These are phyloP conservation scores for Lamellibrachia satsuma DNA, from an alignment of 2,888 invertebrate species.

Conservation along the genomic window DNA sequence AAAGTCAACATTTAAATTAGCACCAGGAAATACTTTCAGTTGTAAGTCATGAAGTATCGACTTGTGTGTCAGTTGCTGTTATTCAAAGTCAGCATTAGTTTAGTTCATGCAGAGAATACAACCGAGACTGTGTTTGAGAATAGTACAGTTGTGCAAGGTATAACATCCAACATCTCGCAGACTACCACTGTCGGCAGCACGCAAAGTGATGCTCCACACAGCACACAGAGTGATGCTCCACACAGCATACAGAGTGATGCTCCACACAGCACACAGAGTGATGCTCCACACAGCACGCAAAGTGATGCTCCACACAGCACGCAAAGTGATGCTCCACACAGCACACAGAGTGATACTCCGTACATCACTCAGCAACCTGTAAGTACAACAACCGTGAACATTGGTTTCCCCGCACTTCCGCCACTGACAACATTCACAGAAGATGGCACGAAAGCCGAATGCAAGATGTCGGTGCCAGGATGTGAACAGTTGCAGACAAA, in stretches of 20 bases:
- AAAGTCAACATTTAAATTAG: background rate
- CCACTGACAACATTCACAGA: background rate
- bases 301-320: background rate
- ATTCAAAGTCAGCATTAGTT: background rate
- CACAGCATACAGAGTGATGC: background rate
- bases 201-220: background rate
- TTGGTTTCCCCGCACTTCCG: background rate
- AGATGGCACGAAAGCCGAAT: background rate
- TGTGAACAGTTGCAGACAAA: constrained; percentile 26
- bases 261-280: background rate
- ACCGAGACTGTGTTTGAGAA: background rate
- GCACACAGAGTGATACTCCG: background rate
- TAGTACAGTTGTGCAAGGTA: background rate
- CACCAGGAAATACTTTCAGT: background rate
- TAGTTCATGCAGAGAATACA: background rate
- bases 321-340: background rate
- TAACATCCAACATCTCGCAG: background rate
- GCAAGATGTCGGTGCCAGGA: constrained; percentile 21
- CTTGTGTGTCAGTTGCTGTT: background rate
- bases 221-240: background rate
- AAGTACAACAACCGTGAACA: background rate
- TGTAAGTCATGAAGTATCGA: background rate
- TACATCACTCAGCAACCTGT: background rate
- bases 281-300: background rate
- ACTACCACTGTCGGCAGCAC: background rate